Evolutionary conservation across 2,113 vertebrate genomes (phyloP), one percentile per base, ranked within the genome.

Genomic region (Mohoua ochrocephala): DNA sequence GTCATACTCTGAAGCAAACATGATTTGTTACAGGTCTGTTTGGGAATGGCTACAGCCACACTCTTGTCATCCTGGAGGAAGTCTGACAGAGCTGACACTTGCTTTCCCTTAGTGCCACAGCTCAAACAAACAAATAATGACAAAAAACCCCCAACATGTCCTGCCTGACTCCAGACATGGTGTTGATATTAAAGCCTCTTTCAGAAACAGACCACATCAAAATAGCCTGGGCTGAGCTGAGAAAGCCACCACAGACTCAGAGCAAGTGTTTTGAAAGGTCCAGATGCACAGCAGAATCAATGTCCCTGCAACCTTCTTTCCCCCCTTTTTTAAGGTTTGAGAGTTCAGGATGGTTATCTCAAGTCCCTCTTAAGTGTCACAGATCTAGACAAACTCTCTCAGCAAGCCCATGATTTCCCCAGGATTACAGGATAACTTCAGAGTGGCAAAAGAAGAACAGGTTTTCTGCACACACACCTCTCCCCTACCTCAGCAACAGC

Each of bases 391-490:
- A 56, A 73, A 47, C 30, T 15, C 17, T 45, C n/a, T 39, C 5
- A 1, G 45, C 23, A 37, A 63, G 47, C 53, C 27, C 53, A 20
- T 1, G 8, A 13, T 37, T 57, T 47, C 53, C 17, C 45, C 17
- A 7, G 14, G 18, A 4, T 47, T 56, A 20, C 24, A 35, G 14
- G 6, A 2, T 17, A 47, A 54, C 30, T 60, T 39, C 10, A 35
- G n/a, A 39, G 33, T 0, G 10, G 45, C 61, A 35, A 13, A 42
- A 85, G 27, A 47, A 35, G 11, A 82, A 21, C 17, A 22, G 1
- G 4, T 8, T 45, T n/a, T 2, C 2, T 5, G 33, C 24, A 15
- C 4, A 2, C 31, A 42, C 2, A 1, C 7, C 11, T 52, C 3
- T 10, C 22, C 20, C 27, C 19, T 31, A 42, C 16, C 42, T 63